Percentiles rank a stretch among this genome's conserved stretches.
phyloP scores from a whole-genome alignment of 2,888 invertebrate genomes.

The Lasius fuliginosus region DNA sequence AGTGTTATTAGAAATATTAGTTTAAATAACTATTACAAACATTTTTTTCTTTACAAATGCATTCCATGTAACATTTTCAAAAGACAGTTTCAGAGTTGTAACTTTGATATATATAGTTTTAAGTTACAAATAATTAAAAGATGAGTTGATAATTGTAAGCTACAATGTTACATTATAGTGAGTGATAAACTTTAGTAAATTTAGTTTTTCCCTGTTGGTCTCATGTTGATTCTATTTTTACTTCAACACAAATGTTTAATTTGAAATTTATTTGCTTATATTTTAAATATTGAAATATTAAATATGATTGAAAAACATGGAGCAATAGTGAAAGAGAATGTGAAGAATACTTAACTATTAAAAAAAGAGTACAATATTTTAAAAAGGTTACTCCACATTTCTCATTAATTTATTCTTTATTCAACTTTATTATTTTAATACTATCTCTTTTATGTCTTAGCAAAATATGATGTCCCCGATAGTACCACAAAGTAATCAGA shows the following conservation, averaged over 20 bases:
- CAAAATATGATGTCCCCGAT: conserved; percentile 96
- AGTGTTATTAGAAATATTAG: not conserved
- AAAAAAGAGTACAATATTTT: not conserved
- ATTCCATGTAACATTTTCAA: not conserved
- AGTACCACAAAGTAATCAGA: conserved; percentile 89
- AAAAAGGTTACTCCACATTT: not conserved
- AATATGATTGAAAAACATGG: not conserved
- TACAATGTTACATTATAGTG: not conserved
- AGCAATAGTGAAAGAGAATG: not conserved
- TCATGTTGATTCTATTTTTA: not conserved
- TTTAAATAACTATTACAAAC: not conserved
- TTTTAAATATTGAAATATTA: conserved; percentile 7
- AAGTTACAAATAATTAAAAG: not conserved
- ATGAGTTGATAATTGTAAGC: not conserved
- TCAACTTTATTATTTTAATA: not conserved
- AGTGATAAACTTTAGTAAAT: not conserved
- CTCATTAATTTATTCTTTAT: not conserved
- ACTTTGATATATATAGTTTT: not conserved
- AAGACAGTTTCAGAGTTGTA: not conserved
- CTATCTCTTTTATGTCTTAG: conserved; percentile 85
- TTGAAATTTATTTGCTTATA: not conserved
- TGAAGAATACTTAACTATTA: not conserved
- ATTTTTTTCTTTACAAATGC: not conserved
- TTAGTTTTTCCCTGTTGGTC: not conserved
- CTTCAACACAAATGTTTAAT: not conserved